A percentile compares a stretch with the other conserved stretches of the same genome.
These are phyloP conservation scores for Malurus alboscapulatus DNA, from an alignment of 2,113 vertebrate genomes.

Conservation along the genomic window DNA sequence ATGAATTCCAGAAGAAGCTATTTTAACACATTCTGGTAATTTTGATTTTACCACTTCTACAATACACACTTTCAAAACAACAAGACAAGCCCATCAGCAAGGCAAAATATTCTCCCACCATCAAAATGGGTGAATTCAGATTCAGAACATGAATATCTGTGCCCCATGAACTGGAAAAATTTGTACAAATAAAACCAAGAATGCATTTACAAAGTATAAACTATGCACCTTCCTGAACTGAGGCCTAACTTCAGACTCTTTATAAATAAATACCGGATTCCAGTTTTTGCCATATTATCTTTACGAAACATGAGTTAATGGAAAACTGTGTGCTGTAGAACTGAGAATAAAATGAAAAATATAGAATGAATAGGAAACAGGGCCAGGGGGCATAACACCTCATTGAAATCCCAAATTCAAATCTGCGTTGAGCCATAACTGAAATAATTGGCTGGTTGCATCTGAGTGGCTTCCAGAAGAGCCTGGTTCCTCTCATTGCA, in stretches of 20 bases:
- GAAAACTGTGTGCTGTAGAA: neutral
- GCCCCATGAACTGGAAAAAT: neutral
- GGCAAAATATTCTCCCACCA: neutral
- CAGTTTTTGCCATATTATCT: neutral
- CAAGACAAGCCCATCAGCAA: neutral
- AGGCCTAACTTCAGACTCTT: neutral
- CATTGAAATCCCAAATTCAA: neutral
- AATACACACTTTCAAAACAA: neutral
- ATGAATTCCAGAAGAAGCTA: neutral
- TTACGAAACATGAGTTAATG: neutral
- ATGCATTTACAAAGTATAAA: neutral
- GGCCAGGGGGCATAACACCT: neutral
- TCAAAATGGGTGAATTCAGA: neutral
- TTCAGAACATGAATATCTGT: neutral
- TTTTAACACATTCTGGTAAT: neutral
- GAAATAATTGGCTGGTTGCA: conserved; percentile 1
- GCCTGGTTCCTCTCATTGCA: neutral
- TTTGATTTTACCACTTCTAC: neutral
- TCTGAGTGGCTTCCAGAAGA: neutral
- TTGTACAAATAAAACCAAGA: neutral
- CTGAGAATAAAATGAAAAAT: neutral
- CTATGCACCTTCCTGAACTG: neutral
- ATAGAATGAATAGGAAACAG: neutral
- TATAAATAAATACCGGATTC: neutral
- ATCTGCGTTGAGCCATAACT: neutral